Base-by-base conservation (phyloP, 2,797 vertebrate species). In the Enteromius treurensis region DNA sequence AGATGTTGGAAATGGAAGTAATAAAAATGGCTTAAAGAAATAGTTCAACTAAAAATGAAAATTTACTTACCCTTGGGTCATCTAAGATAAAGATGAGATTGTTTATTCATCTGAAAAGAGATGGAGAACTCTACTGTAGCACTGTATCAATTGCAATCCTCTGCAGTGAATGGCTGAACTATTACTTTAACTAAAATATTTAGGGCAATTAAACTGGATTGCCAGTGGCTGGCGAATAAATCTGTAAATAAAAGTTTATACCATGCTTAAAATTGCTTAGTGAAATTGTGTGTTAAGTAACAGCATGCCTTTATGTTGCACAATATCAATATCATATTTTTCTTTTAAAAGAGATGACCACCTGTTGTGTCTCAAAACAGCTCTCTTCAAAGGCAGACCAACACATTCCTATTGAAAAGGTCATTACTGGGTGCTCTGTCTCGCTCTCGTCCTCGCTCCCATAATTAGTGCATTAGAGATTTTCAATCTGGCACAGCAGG, bases 401-500 rank as follows among this genome's bases (percentile, higher is more conserved):
- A 71, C 23, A 53, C 29, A 58, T 85, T 84, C 40, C 47, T 62
- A 83, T 86, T 81, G 82, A 82, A 73, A 82, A 86, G 68, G 78
- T 79, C 67, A 88, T 86, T 86, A 80, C 53, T 32, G 53, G 47
- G 17, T 60, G 23, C 86, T 55, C 78, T 79, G 21, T 29, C 74
- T 75, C 26, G 60, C 47, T 42, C 53, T n/a, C 4, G 32, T 23
- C 51, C n/a, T 51, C 17, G 47, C 53, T 83, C 69, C 65, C 34
- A 26, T 86, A 88, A 86, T 85, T 83, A 85, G 75, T 84, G 70
- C 79, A 86, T 89, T 87, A 84, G 70, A 83, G 78, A 84, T 85
- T 84, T 88, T 86, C 73, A 84, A 86, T 88, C 84, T 71, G 83
- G 76, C 84, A 77, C 89, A 89, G 85, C 84, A 86, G 88, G 87